phyloP scores from a whole-genome alignment of 92 coral and sea anemone genomes.

The Parazoanthus swiftii region DNA sequence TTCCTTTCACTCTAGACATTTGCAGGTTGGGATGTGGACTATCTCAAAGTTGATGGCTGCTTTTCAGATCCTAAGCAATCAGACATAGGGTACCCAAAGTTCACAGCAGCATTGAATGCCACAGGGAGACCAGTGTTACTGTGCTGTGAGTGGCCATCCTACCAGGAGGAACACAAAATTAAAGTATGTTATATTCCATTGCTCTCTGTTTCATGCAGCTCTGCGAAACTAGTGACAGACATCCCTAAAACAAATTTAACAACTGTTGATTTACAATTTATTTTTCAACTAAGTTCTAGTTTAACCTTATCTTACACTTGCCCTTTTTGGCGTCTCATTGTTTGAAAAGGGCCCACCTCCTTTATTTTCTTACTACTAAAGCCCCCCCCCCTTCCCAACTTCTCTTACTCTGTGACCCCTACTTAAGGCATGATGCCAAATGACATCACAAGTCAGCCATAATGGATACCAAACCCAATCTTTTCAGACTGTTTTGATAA shows the following conservation, averaged over 20 bases:
- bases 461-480: too few relatives aligned
- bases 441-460: too few relatives aligned
- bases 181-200: constrained; percentile 25
- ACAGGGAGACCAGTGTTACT: constrained; percentile 87
- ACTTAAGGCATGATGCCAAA: too few relatives aligned
- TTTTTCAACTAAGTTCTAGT: not conserved
- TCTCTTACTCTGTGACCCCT: too few relatives aligned
- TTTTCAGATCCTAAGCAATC: constrained; percentile 73
- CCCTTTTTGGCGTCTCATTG: too few relatives aligned
- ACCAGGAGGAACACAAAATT: constrained; percentile 52
- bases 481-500: too few relatives aligned
- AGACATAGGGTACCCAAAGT: constrained; percentile 86
- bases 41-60: constrained; percentile 96
- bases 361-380: too few relatives aligned
- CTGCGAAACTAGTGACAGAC: not conserved
- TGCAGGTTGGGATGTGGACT: constrained; percentile 98
- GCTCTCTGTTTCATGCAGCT: not conserved
- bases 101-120: constrained; percentile 87
- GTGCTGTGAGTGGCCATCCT: constrained; percentile 92
- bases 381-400: too few relatives aligned
- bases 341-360: too few relatives aligned
- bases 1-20: constrained; percentile 66
- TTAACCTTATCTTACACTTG: too few relatives aligned
- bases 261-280: not conserved
- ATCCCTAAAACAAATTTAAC: not conserved